Conservation (phyloP, 2,113 vertebrate genomes). For the Litocranius walleri region DNA sequence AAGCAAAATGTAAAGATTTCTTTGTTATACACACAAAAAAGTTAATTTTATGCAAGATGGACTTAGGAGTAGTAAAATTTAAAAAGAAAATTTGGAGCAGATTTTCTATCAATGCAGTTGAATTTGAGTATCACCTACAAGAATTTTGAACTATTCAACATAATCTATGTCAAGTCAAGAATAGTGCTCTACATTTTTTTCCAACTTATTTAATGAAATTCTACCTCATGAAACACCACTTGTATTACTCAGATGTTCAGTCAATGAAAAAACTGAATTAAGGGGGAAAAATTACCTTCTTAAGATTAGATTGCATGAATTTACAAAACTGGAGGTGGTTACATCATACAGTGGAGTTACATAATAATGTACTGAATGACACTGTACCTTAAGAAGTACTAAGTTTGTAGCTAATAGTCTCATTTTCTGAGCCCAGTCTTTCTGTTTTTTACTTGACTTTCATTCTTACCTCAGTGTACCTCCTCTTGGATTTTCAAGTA, state of each 20-base stretch:
- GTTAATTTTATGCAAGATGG: background rate
- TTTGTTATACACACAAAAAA: background rate
- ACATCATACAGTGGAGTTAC: conserved; percentile 43
- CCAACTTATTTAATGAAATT: conserved; percentile 62
- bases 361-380: conserved; percentile 28
- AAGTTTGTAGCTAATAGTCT: background rate
- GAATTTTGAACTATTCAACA: conserved; percentile 25
- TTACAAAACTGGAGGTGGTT: conserved; percentile 48
- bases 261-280: conserved; percentile 70
- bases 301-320: conserved; percentile 52
- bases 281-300: conserved; percentile 61
- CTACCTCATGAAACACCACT: conserved; percentile 53
- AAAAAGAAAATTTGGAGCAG: background rate
- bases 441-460: background rate
- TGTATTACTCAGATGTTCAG: conserved; percentile 67
- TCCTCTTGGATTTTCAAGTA: background rate
- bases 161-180: conserved; percentile 27
- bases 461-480: background rate
- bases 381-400: background rate
- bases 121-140: conserved; percentile 10
- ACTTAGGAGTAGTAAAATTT: background rate
- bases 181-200: conserved; percentile 31
- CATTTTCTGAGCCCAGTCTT: background rate
- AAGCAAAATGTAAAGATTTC: background rate
- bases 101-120: background rate